Evolutionary conservation across 2,797 vertebrate species (phyloP), one percentile per base, ranked within the genome.

Genomic region (Siniperca undulata): DNA sequence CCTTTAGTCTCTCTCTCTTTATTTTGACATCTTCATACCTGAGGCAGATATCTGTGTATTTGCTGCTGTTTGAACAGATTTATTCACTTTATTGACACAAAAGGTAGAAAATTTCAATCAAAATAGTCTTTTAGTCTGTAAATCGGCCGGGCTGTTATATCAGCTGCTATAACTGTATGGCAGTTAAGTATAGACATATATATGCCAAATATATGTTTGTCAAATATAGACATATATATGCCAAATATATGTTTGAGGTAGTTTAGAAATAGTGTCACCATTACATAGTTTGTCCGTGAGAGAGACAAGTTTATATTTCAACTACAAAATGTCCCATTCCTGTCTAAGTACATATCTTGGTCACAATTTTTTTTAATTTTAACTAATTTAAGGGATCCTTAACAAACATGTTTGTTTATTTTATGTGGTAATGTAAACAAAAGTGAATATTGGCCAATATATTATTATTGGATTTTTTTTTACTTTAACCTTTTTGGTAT

Each of bases 1-100:
- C 56, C 70, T 71, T 40, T 27, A 34, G 59, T 50, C 58, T 3
- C 56, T 67, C 36, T 60, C 59, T 55, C 42, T 78, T 50, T 55
- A 30, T 50, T 52, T 74, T 78, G 77, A 70, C 66, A 84, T 81
- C 52, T 48, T 77, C 40, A 52, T 42, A 75, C 62, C 68, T 64
- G n/a, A 70, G 60, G 70, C 55, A 69, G 17, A 79, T 53, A 70
- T 68, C 44, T 69, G n/a, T 58, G 40, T 34, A 9, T 77, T 48
- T 73, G 70, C 73, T 66, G 42, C 59, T 70, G 62, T 65, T 79
- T 62, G 27, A 89, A 70, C 48, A 78, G 40, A 76, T 62, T 2
- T 74, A 48, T 53, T 52, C 42, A 20, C 22, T 82, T 72, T 52
- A 48, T 34, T 30, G 53, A 72, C 24, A 53, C 38, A 8, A 40